These are phyloP conservation scores for Drosophila nikananu DNA, from an alignment of 1,140 invertebrate species.

Conservation along the genomic window DNA sequence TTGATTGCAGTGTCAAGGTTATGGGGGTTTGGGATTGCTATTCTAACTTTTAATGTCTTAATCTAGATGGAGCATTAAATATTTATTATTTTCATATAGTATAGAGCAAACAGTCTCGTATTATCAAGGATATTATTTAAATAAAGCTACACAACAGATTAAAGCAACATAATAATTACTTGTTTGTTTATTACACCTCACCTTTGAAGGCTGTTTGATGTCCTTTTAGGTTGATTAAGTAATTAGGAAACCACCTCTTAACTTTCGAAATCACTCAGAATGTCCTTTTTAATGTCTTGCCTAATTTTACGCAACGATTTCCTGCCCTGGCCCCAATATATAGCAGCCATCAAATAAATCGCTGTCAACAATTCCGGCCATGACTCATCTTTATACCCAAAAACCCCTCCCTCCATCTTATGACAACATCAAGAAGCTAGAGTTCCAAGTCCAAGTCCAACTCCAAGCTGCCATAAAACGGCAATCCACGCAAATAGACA, in stretches of 20 bases:
- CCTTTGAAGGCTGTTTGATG: not conserved
- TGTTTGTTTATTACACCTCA: too few relatives aligned
- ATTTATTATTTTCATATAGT: not conserved
- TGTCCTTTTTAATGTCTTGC: constrained; percentile 15
- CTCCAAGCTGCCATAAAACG: constrained; percentile 45
- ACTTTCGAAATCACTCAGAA: constrained; percentile 6
- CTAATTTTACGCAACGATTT: constrained; percentile 7
- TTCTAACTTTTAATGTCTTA: constrained; percentile 12
- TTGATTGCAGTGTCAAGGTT: constrained; percentile 36
- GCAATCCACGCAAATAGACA: constrained; percentile 64
- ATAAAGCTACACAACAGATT: not conserved
- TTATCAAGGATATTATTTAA: not conserved
- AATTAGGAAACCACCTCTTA: constrained; percentile 10
- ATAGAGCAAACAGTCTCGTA: not conserved
- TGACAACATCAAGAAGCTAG: constrained; percentile 16
- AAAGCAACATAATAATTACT: not conserved
- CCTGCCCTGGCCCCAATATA: not conserved
- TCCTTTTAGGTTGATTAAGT: constrained; percentile 1
- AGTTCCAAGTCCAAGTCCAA: constrained; percentile 2
- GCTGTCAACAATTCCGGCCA: not conserved
- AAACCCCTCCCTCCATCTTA: not conserved
- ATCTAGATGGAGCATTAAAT: not conserved
- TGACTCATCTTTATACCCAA: constrained; percentile 35
- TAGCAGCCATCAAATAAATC: constrained; percentile 7
- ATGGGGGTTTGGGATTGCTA: not conserved